A percentile compares a stretch with the other conserved stretches of the same genome.
Conservation (phyloP, 1,140 invertebrate species). For the Gryon sp. region DNA sequence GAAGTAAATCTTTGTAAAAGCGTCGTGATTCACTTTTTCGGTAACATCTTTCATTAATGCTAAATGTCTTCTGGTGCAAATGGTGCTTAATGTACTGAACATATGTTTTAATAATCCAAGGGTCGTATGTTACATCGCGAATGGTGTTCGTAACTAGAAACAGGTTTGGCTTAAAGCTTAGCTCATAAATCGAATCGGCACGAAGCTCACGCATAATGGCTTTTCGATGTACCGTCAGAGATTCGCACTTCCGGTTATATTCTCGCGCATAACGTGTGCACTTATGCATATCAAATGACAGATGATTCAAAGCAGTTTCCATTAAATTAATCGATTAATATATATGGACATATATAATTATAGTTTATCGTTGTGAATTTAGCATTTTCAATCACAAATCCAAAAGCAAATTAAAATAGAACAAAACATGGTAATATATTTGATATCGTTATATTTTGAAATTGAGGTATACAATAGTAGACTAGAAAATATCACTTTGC, state of each 20-base stretch:
- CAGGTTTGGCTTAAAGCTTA: constrained; percentile 37
- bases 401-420: too few relatives aligned
- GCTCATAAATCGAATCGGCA: constrained; percentile 62
- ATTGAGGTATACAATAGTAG: too few relatives aligned
- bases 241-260: constrained; percentile 42
- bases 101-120: constrained; percentile 54
- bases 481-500: too few relatives aligned
- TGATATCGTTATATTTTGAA: too few relatives aligned
- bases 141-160: constrained; percentile 37
- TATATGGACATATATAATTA: background rate
- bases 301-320: constrained; percentile 11
- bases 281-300: constrained; percentile 45
- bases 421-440: too few relatives aligned
- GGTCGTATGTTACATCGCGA: constrained; percentile 22
- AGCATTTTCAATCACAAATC: too few relatives aligned
- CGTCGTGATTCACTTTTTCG: constrained; percentile 29
- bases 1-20: constrained; percentile 8
- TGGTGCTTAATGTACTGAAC: constrained; percentile 45
- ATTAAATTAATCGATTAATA: constrained; percentile 9
- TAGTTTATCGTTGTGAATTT: too few relatives aligned
- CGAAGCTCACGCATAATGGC: constrained; percentile 69
- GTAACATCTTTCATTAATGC: constrained; percentile 45
- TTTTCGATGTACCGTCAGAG: constrained; percentile 72
- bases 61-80: constrained; percentile 39
- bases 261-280: constrained; percentile 61